phyloP scores from a whole-genome alignment of 2,113 vertebrate genomes.

The Pelusios castaneus region DNA sequence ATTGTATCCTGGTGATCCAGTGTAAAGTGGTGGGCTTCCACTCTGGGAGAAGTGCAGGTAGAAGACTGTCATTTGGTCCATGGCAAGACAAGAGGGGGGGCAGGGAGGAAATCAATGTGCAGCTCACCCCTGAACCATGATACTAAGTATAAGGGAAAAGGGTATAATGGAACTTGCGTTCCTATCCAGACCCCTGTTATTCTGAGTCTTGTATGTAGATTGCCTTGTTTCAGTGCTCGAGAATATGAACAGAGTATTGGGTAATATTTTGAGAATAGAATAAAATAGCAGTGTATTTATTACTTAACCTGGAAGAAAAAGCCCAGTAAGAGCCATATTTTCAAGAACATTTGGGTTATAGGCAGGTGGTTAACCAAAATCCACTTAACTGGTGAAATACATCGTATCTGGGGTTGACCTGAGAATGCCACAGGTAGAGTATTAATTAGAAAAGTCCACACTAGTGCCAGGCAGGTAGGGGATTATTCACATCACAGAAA shows the following conservation, averaged over 20 bases:
- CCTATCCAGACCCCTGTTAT: neutral
- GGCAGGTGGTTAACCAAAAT: neutral
- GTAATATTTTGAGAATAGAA: neutral
- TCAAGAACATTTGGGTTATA: neutral
- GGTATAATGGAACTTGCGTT: neutral
- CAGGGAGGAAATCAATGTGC: neutral
- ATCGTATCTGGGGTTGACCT: neutral
- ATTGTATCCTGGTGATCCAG: neutral
- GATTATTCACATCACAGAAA: neutral
- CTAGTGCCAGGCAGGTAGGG: neutral
- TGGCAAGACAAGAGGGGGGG: accelerated
- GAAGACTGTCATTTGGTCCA: neutral
- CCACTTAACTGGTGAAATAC: conserved; percentile 12
- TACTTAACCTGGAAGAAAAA: neutral
- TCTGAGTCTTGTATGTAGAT: neutral
- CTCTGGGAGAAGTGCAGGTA: neutral
- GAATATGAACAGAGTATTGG: neutral
- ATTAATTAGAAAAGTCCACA: neutral
- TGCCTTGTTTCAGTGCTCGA: neutral
- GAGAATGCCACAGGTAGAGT: neutral
- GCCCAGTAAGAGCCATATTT: neutral
- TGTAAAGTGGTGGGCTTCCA: neutral
- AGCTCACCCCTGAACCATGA: neutral
- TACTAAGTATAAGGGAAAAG: neutral
- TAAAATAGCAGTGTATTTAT: neutral